phyloP scores from a whole-genome alignment of 1,140 invertebrate genomes.

The Arctopsyche grandis region DNA sequence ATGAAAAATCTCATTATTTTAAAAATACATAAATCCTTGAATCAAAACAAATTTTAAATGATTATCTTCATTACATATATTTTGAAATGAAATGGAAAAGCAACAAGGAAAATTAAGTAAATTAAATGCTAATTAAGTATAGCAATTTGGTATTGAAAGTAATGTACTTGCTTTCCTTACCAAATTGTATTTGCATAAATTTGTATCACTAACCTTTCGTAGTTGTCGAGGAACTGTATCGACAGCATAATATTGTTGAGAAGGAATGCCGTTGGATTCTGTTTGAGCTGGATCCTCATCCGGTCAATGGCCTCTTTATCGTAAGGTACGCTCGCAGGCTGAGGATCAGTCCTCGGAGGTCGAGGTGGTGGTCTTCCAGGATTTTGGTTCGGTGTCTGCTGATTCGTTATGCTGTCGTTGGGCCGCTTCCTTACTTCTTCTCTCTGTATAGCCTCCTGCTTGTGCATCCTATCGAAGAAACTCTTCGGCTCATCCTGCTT shows the following conservation, averaged over 20 bases:
- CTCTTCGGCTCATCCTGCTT: conserved; percentile 61
- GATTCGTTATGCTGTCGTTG: conserved; percentile 53
- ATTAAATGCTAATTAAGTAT: no score
- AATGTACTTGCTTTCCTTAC: no score
- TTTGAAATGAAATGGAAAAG: no score
- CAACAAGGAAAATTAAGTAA: no score
- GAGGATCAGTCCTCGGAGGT: conserved; percentile 50
- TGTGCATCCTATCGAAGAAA: conserved; percentile 61
- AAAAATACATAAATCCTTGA: no score
- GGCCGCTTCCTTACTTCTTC: conserved; percentile 55
- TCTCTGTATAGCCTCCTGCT: conserved; percentile 60
- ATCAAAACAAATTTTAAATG: no score
- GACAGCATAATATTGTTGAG: conserved; percentile 81
- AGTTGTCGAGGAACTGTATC: conserved; percentile 82
- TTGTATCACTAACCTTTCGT: conserved; percentile 71
- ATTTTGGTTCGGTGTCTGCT: conserved; percentile 29
- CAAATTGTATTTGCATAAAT: no score
- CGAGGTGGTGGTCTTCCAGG: conserved; percentile 4
- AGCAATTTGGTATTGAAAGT: no score
- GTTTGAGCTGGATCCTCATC: conserved; percentile 70
- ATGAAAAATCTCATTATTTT: no score
- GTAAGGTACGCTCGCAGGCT: conserved; percentile 57
- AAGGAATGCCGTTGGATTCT: conserved; percentile 74
- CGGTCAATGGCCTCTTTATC: conserved; percentile 64
- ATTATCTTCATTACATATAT: no score